phyloP scores from a whole-genome alignment of 2,888 invertebrate genomes.

The Trachelus troglodyta region DNA sequence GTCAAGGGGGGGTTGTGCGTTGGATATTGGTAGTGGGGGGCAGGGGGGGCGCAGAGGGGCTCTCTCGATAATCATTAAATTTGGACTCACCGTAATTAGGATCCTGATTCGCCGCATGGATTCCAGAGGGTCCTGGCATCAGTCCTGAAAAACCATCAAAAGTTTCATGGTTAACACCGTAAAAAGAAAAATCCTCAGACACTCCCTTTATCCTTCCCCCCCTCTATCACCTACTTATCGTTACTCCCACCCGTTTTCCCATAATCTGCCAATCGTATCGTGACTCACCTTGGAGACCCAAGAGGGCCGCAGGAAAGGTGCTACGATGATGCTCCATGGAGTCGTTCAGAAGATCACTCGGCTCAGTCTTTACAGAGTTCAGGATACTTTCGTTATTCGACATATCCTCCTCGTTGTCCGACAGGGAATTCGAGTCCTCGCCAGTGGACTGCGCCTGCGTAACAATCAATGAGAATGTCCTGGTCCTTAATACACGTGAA shows the following conservation, averaged over 20 bases:
- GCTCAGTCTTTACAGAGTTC: constrained; percentile 81
- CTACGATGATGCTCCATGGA: constrained; percentile 75
- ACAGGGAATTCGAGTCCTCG: constrained; percentile 81
- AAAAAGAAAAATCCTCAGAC: background rate
- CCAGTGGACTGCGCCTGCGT: constrained; percentile 77
- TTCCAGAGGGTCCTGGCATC: constrained; percentile 88
- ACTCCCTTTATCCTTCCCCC: background rate
- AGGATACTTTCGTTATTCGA: constrained; percentile 80
- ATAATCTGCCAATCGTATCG: background rate
- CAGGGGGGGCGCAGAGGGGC: background rate
- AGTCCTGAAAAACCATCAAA: constrained; percentile 72
- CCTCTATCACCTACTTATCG: background rate
- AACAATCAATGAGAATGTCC: constrained; percentile 5
- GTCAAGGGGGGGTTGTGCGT: constrained; percentile 40
- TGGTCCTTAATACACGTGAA: constrained; percentile 64
- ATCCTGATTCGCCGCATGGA: constrained; percentile 77
- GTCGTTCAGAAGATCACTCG: constrained; percentile 75
- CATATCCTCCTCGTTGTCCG: constrained; percentile 63
- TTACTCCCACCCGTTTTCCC: background rate
- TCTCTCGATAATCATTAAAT: constrained; percentile 30
- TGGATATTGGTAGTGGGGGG: constrained; percentile 56
- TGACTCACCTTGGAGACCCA: constrained; percentile 81
- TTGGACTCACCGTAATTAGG: constrained; percentile 81
- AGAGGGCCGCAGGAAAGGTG: constrained; percentile 82
- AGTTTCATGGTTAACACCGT: background rate